Conservation (phyloP, 2,113 vertebrate species). For the Orthonyx spaldingii region DNA sequence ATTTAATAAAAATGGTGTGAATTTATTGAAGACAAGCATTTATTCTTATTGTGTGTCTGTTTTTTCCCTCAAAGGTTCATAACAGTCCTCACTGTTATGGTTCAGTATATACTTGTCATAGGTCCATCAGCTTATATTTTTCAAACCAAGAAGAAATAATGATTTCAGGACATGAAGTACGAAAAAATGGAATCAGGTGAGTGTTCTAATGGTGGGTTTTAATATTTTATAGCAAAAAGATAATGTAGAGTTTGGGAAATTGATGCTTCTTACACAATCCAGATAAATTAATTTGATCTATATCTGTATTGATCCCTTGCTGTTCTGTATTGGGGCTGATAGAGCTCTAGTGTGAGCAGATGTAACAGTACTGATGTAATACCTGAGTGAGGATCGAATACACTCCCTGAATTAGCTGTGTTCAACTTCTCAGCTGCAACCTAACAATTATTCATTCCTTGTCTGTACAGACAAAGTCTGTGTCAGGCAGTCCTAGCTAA, state of each 20-base stretch:
- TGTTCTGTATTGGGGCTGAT: background rate
- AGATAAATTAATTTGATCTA: background rate
- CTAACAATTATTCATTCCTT: background rate
- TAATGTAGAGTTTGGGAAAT: background rate
- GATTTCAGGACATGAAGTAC: conserved; percentile 91
- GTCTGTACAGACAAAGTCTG: background rate
- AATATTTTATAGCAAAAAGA: background rate
- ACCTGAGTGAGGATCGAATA: background rate
- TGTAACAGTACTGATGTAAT: background rate
- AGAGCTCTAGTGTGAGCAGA: background rate
- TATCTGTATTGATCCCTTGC: background rate
- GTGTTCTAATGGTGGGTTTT: background rate
- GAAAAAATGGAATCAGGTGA: conserved; percentile 86
- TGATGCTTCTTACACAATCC: background rate
- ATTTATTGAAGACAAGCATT: background rate
- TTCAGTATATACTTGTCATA: conserved; percentile 86
- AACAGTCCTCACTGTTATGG: conserved; percentile 87
- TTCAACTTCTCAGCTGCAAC: background rate
- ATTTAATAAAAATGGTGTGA: background rate
- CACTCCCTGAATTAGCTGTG: background rate
- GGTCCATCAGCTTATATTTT: conserved; percentile 92
- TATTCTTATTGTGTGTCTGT: background rate
- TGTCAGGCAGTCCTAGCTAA: background rate
- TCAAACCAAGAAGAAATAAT: conserved; percentile 91
- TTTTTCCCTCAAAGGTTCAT: conserved; percentile 79